Conservation (phyloP, 2,888 invertebrate genomes). For the Schizaphis graminum region DNA sequence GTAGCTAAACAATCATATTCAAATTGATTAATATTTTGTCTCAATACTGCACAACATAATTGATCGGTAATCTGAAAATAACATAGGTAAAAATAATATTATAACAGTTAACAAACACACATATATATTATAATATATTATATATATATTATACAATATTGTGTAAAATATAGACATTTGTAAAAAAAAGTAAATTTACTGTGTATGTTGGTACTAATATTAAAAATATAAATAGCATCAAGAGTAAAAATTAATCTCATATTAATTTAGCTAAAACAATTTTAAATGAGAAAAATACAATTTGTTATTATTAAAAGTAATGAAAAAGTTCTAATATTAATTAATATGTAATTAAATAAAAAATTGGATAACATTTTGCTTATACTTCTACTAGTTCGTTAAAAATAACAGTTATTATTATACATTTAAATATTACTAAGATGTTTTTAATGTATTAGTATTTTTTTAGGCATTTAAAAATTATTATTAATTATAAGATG, state of each 20-base stretch:
- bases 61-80: conserved; percentile 51
- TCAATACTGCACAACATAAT: conserved; percentile 54
- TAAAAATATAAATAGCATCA: background rate
- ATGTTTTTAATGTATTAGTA: background rate
- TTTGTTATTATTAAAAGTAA: too few relatives aligned
- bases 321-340: too few relatives aligned
- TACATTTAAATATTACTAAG: background rate
- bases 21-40: conserved; percentile 60
- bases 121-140: too few relatives aligned
- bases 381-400: background rate
- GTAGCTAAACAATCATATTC: conserved; percentile 62
- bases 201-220: too few relatives aligned
- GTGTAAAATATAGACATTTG: too few relatives aligned
- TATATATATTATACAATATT: too few relatives aligned
- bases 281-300: background rate
- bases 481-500: background rate
- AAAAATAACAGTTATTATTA: background rate
- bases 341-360: too few relatives aligned
- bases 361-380: background rate
- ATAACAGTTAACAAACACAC: background rate
- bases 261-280: too few relatives aligned
- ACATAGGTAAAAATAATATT: background rate
- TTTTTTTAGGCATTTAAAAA: background rate
- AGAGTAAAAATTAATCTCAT: background rate
- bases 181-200: too few relatives aligned